phyloP scores from a whole-genome alignment of 2,113 vertebrate species.

The Cettia cetti region DNA sequence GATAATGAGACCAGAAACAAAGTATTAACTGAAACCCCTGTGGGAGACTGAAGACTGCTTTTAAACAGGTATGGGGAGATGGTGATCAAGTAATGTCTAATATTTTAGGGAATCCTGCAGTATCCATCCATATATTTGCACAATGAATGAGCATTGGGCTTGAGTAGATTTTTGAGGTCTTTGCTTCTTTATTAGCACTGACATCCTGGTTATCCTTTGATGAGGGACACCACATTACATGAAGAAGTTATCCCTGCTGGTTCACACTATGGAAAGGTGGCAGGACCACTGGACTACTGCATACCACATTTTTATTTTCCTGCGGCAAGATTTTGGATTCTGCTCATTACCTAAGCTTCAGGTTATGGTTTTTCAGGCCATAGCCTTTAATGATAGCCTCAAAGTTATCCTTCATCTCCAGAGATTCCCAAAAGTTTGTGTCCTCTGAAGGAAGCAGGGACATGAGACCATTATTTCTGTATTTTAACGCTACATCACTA shows the following conservation, averaged over 20 bases:
- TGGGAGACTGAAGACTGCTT: not conserved
- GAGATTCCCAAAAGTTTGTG: not conserved
- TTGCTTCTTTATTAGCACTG: not conserved
- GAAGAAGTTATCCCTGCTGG: not conserved
- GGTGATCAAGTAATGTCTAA: not conserved
- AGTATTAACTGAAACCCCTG: not conserved
- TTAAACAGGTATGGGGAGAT: not conserved
- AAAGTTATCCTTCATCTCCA: not conserved
- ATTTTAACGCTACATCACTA: not conserved
- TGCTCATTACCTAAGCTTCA: not conserved
- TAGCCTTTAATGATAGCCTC: not conserved
- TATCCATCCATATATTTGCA: not conserved
- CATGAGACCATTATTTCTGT: not conserved
- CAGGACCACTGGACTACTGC: not conserved
- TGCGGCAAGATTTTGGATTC: not conserved
- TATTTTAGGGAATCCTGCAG: not conserved
- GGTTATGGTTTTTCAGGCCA: not conserved
- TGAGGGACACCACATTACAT: not conserved
- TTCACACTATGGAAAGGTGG: not conserved
- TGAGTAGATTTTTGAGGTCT: not conserved
- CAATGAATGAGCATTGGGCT: fast-evolving
- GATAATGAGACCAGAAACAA: not conserved
- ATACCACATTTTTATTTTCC: not conserved
- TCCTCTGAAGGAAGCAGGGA: not conserved
- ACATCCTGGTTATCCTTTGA: not conserved